These are phyloP conservation scores for Onychorhynchus coronatus DNA, from an alignment of 2,113 vertebrate species.

Conservation along the genomic window DNA sequence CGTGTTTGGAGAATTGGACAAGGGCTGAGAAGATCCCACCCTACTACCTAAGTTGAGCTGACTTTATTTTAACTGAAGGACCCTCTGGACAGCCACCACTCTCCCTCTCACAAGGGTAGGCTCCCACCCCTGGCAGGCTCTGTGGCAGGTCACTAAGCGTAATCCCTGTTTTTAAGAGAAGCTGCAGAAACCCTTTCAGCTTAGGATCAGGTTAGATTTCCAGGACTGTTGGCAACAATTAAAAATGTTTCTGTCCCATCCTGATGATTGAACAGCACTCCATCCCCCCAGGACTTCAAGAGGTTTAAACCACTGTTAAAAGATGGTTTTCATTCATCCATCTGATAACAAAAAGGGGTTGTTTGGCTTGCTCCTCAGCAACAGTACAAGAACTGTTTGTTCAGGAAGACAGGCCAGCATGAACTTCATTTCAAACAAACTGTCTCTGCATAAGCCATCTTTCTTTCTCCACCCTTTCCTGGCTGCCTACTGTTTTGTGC, in stretches of 20 bases:
- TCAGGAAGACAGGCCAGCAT: slow-evolving; percentile 30
- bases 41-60: neutral
- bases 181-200: neutral
- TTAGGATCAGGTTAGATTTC: neutral
- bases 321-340: slow-evolving; percentile 31
- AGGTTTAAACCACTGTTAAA: neutral
- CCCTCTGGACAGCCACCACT: neutral
- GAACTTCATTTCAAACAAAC: slow-evolving; percentile 40
- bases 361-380: slow-evolving; percentile 1
- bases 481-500: neutral
- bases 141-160: neutral
- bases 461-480: slow-evolving; percentile 29
- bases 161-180: neutral
- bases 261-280: neutral
- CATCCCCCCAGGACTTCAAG: neutral
- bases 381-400: slow-evolving; percentile 36
- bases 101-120: neutral
- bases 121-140: neutral
- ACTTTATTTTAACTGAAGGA: neutral
- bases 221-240: neutral
- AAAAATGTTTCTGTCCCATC: neutral
- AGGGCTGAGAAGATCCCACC: neutral
- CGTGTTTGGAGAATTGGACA: neutral
- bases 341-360: neutral
- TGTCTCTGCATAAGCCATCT: neutral